Evolutionary conservation across 2,888 invertebrate genomes (phyloP).

Genomic region (Ophonus ardosiacus): DNA sequence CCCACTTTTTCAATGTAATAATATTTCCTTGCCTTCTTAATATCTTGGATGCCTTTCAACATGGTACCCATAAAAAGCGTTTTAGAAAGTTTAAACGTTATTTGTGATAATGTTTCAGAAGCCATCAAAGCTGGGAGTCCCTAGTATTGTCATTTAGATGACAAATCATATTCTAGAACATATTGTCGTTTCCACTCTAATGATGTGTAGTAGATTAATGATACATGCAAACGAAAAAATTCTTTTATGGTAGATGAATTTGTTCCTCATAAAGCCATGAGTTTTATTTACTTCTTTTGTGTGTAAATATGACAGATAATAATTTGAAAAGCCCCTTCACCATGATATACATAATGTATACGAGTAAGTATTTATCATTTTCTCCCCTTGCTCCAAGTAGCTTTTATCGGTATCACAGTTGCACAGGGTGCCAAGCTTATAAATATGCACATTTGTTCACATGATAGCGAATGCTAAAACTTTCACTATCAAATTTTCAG

Average conservation of each 20-base stretch:
- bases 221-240: background rate
- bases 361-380: conserved; percentile 17
- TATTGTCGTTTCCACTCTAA: background rate
- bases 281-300: conserved; percentile 31
- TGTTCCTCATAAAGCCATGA: background rate
- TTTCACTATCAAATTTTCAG: background rate
- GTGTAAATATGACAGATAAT: conserved; percentile 35
- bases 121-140: background rate
- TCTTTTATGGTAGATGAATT: conserved; percentile 8
- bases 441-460: conserved; percentile 3
- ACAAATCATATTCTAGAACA: background rate
- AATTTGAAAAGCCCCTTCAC: conserved; percentile 12
- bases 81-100: background rate
- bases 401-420: background rate
- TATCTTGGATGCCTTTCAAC: background rate
- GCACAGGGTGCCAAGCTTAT: background rate
- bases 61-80: background rate
- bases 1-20: background rate
- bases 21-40: background rate
- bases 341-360: conserved; percentile 1
- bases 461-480: background rate
- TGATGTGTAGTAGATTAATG: background rate
- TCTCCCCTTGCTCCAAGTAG: conserved; percentile 1
- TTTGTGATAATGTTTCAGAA: background rate
- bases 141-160: background rate